Evolutionary conservation across 2,113 vertebrate species (phyloP).

Genomic region (Oplegnathus fasciatus): DNA sequence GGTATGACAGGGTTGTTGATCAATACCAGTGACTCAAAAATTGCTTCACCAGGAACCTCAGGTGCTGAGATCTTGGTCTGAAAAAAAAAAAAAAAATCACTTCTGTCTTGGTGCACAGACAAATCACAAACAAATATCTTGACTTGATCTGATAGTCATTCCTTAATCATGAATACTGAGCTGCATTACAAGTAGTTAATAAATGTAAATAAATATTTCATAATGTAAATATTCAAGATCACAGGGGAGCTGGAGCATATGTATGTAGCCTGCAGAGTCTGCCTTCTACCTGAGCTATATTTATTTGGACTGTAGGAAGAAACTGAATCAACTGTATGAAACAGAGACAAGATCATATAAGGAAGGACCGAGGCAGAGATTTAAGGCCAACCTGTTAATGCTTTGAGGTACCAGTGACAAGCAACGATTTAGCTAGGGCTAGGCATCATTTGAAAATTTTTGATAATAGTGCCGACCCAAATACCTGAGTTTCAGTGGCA

Average conservation of each 20-base stretch:
- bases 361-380: neutral
- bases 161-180: neutral
- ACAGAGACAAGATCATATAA: neutral
- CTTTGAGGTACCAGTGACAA: neutral
- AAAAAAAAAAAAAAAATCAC: conserved; percentile 5
- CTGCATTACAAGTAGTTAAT: neutral
- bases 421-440: neutral
- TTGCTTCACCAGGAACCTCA: conserved; percentile 4
- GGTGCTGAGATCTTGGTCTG: conserved; percentile 3
- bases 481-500: too few species aligned
- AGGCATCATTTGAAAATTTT: too few species aligned
- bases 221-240: conserved; percentile 25
- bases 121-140: neutral
- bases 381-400: neutral
- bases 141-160: neutral
- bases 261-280: neutral
- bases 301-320: neutral
- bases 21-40: conserved; percentile 24
- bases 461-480: too few species aligned
- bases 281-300: neutral
- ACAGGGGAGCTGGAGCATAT: neutral
- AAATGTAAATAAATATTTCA: neutral
- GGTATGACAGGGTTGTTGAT: conserved; percentile 21
- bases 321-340: neutral
- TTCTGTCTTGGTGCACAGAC: neutral